Base-by-base conservation (phyloP, 2,888 invertebrate species). In the Macrophya annulata region DNA sequence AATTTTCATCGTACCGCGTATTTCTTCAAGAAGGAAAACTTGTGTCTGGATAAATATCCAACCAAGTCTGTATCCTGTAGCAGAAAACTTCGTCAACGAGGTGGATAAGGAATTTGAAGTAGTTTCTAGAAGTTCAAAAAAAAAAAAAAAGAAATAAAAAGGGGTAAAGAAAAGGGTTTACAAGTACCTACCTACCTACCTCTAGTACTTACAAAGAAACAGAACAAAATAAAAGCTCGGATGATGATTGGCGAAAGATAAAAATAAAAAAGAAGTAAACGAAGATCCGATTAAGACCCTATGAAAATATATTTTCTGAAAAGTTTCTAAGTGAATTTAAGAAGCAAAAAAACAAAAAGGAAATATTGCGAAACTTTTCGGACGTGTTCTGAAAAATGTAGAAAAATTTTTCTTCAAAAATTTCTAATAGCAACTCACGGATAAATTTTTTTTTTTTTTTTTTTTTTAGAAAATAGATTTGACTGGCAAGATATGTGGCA, bases 81-180 rank as follows among this genome's bases (percentile, higher is more conserved):
- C 62, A 62, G 25, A 25, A 65, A 65, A 65, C 31, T 65, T 65
- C 31, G 65, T 65, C 65, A 31, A 65, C 65, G 9, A 65, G 65
- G 12, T 4, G 9, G n/a, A 65, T 1, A 65, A 31, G 31, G 65
- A 25, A 65, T 65, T 31, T 31, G 12, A 65, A 65, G 31, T 65
- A 65, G 65, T 10, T 12, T 25, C 21, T 65, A 10, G 15, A 65
- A 65, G 65, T 65, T 31, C 1, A 10, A 31, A 21, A 31, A 65
- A 3, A 31, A 15, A 21, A n/a, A n/a, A n/a, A n/a, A n/a, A n/a
- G n/a, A n/a, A n/a, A n/a, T n/a, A n/a, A n/a, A n/a, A n/a, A n/a
- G n/a, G 31, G 8, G 55, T 10, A 17, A 17, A 55, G n/a, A 65
- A 65, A 59, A 59, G 8, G 59, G 21, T 65, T n/a, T n/a, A 25